phyloP scores from a whole-genome alignment of 2,888 invertebrate genomes.

The Frankliniella fusca region DNA sequence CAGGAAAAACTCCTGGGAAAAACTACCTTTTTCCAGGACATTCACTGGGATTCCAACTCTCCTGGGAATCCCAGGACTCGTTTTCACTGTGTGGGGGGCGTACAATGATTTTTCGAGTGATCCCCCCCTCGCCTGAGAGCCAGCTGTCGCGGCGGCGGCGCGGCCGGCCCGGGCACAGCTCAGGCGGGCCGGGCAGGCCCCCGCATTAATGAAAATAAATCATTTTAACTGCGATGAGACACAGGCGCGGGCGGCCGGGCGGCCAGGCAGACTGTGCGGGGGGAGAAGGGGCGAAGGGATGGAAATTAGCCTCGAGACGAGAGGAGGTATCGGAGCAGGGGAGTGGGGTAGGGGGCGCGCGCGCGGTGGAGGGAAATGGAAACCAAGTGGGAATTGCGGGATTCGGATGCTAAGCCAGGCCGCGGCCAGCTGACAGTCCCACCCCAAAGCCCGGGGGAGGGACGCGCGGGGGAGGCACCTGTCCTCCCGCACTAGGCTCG shows the following conservation, averaged over 20 bases:
- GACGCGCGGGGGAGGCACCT: background rate
- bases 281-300: background rate
- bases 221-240: background rate
- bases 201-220: background rate
- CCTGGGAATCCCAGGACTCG: too few species aligned
- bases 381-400: conserved; percentile 24
- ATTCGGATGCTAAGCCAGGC: conserved; percentile 24
- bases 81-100: too few species aligned
- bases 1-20: too few species aligned
- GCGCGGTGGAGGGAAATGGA: background rate
- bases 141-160: too few species aligned
- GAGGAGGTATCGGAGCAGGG: background rate
- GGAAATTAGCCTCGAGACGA: conserved; percentile 13
- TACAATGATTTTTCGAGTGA: too few species aligned
- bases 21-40: too few species aligned
- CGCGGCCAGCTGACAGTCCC: conserved; percentile 20
- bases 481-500: background rate
- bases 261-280: background rate
- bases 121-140: too few species aligned
- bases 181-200: background rate
- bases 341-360: background rate
- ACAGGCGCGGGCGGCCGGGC: background rate
- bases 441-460: background rate
- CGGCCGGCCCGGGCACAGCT: background rate
- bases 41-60: too few species aligned